Conservation (phyloP, 2,113 vertebrate genomes). For the Cyprinus carpio region DNA sequence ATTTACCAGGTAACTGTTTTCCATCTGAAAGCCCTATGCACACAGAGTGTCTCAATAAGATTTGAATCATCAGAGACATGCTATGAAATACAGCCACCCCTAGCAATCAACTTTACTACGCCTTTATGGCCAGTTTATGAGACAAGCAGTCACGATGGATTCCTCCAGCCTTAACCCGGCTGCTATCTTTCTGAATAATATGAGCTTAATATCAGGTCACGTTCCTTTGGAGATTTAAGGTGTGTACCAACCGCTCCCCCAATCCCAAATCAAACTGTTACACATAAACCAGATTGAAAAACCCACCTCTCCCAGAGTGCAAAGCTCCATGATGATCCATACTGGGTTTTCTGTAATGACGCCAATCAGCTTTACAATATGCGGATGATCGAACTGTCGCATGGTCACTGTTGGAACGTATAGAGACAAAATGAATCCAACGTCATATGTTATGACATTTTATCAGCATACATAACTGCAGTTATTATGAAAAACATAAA, state of each 20-base stretch:
- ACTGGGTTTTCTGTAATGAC: conserved; percentile 98
- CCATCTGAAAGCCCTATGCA: not conserved
- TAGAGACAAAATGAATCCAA: not conserved
- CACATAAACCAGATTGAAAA: not conserved
- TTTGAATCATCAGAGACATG: not conserved
- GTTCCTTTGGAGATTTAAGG: not conserved
- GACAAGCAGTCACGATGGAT: conserved; percentile 23
- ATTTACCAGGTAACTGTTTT: not conserved
- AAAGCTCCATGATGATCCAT: conserved; percentile 99
- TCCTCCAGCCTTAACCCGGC: not conserved
- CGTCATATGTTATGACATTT: not conserved
- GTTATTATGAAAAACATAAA: not conserved
- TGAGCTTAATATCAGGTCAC: conserved; percentile 7
- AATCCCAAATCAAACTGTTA: not conserved
- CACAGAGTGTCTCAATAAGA: not conserved
- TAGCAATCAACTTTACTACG: not conserved
- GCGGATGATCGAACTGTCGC: conserved; percentile 99
- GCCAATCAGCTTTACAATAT: conserved; percentile 97
- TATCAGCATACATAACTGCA: not conserved
- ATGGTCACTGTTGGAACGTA: conserved; percentile 84
- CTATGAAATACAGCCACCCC: not conserved
- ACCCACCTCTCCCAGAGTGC: conserved; percentile 92
- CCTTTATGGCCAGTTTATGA: conserved; percentile 28
- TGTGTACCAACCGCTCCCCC: not conserved
- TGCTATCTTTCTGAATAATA: conserved; percentile 2